Conservation (phyloP, 2,113 vertebrate genomes). For the Semnornis frantzii region DNA sequence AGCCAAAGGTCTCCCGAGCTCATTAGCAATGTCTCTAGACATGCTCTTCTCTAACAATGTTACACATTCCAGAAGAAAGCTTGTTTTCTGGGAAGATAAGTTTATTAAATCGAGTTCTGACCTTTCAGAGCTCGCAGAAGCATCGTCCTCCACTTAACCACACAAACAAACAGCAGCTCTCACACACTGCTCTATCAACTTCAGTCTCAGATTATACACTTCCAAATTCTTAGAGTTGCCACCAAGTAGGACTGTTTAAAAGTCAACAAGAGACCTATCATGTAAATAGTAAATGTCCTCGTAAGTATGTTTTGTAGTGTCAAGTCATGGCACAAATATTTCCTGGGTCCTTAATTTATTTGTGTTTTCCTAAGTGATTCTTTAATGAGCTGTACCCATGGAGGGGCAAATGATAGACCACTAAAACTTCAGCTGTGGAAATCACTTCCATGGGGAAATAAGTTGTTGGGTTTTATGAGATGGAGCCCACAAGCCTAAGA, state of each 20-base stretch:
- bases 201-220: not conserved
- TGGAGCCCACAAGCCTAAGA: not conserved
- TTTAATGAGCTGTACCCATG: not conserved
- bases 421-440: not conserved
- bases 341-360: not conserved
- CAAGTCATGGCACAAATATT: not conserved
- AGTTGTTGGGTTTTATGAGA: not conserved
- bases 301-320: not conserved
- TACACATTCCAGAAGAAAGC: slow-evolving; percentile 29
- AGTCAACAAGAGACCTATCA: not conserved
- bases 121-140: not conserved
- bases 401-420: not conserved
- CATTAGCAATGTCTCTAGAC: slow-evolving; percentile 26
- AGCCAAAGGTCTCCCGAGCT: slow-evolving; percentile 26
- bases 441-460: not conserved
- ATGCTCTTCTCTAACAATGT: slow-evolving; percentile 4
- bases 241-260: not conserved
- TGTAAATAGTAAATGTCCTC: not conserved
- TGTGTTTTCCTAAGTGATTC: not conserved
- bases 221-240: not conserved
- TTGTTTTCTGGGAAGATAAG: slow-evolving; percentile 26
- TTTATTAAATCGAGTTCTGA: slow-evolving; percentile 62
- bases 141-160: not conserved
- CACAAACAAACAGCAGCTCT: not conserved
- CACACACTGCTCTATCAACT: not conserved